Evolutionary conservation across 2,113 vertebrate genomes (phyloP).

Genomic region (Regulus satrapa): DNA sequence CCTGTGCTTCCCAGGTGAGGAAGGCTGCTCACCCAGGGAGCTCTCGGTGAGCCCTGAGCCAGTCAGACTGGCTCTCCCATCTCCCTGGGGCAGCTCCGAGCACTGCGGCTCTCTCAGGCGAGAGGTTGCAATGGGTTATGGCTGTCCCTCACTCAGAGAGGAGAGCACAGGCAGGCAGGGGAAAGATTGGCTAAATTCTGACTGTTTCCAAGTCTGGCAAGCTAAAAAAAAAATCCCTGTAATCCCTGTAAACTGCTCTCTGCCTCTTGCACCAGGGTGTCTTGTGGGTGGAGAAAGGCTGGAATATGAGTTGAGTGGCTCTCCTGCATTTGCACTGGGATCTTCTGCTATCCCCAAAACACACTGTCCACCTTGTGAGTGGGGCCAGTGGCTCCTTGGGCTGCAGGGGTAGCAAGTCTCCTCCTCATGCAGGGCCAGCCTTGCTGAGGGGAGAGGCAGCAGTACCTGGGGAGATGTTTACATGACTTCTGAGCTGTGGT

Average conservation of each 20-base stretch:
- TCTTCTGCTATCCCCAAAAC: not conserved
- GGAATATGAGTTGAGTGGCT: not conserved
- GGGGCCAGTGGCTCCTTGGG: not conserved
- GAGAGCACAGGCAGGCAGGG: not conserved
- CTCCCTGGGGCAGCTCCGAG: not conserved
- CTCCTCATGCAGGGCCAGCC: not conserved
- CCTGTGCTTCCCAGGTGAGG: not conserved
- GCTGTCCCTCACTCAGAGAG: not conserved
- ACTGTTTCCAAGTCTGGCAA: not conserved
- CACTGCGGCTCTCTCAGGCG: accelerated
- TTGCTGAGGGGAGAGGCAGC: not conserved
- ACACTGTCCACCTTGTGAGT: accelerated
- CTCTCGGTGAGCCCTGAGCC: not conserved
- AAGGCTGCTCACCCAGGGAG: not conserved
- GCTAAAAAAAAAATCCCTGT: not conserved
- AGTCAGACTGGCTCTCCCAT: slow-evolving; percentile 6
- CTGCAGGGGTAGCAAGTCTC: not conserved
- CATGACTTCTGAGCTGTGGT: not conserved
- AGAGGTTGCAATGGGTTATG: not conserved
- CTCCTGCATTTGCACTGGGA: not conserved
- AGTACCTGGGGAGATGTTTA: not conserved
- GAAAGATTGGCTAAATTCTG: not conserved
- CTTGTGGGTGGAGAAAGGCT: not conserved
- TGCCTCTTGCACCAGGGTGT: not conserved
- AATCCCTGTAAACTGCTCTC: not conserved